Base-by-base conservation (phyloP, 2,888 invertebrate genomes). In the Yponomeuta sedellus region DNA sequence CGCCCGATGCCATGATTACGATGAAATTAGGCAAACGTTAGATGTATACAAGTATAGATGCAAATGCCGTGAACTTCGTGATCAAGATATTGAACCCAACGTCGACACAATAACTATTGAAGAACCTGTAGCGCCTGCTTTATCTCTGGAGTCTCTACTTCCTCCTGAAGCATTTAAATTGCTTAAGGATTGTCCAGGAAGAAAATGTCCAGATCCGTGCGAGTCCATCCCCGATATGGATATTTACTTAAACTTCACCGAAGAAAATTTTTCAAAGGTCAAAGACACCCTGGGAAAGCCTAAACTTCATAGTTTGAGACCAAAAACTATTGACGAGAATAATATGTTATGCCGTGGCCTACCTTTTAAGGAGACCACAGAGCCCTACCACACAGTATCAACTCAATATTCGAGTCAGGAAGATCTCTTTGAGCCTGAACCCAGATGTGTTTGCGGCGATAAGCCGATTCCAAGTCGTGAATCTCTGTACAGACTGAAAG, bases 401-500 rank as follows among this genome's bases (percentile, higher is more conserved):
- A 88, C 89, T 34, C 90, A 90, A 71, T 90, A 79, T 75, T 87
- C 86, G 0, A 86, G 84, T 66, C 80, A 81, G 74, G 88, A 88
- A 74, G 78, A 83, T 61, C 19, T 85, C 5, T 64, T 68, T 69
- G 2, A 69, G 3, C 67, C 74, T 61, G 69, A 75, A 67, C 62
- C 71, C n/a, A 68, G 67, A 34, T 88, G 88, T 69, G 72, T 77
- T 1, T 88, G 88, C 67, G 66, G 73, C 66, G 72, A 75, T 12
- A 70, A 73, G 28, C n/a, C 65, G 1, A 22, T 67, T 11, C 63
- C 68, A 57, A 65, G 67, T 34, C n/a, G 40, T 1, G 67, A 69
- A 65, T 67, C 72, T 2, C 20, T 57, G 28, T 52, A 69, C 44
- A 64, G 65, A 40, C 0, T 73, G 2, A 69, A 71, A 62, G 68